Evolutionary conservation across 1,140 invertebrate species (phyloP).

Genomic region (Procambarus clarkii): DNA sequence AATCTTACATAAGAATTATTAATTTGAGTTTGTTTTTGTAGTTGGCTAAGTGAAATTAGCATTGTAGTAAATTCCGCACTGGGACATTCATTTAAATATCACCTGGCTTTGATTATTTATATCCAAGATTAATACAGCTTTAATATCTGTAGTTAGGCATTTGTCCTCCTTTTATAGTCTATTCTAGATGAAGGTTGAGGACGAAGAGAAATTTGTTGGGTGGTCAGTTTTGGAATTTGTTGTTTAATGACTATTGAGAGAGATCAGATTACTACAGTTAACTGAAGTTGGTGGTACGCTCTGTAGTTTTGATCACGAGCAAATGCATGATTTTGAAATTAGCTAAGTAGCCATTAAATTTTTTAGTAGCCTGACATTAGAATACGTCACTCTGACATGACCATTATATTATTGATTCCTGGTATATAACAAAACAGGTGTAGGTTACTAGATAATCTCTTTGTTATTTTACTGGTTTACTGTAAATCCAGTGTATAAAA

Average conservation of each 20-base stretch:
- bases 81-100: background rate
- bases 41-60: background rate
- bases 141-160: constrained; percentile 11
- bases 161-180: background rate
- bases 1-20: background rate
- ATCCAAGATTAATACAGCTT: constrained; percentile 17
- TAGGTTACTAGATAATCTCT: background rate
- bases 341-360: background rate
- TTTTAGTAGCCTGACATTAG: background rate
- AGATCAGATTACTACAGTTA: background rate
- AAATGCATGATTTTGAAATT: background rate
- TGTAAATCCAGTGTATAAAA: background rate
- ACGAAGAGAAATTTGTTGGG: background rate
- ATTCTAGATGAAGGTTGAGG: background rate
- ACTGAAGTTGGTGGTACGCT: background rate
- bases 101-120: background rate
- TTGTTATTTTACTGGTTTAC: background rate
- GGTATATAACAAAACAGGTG: background rate
- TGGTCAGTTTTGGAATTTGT: background rate
- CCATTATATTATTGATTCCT: background rate
- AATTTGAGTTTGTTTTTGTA: background rate
- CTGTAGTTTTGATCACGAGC: background rate
- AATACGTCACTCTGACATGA: background rate
- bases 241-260: background rate
- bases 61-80: background rate